These are phyloP conservation scores for Bubo blakistoni DNA, from an alignment of 2,113 vertebrate species.

Conservation along the genomic window DNA sequence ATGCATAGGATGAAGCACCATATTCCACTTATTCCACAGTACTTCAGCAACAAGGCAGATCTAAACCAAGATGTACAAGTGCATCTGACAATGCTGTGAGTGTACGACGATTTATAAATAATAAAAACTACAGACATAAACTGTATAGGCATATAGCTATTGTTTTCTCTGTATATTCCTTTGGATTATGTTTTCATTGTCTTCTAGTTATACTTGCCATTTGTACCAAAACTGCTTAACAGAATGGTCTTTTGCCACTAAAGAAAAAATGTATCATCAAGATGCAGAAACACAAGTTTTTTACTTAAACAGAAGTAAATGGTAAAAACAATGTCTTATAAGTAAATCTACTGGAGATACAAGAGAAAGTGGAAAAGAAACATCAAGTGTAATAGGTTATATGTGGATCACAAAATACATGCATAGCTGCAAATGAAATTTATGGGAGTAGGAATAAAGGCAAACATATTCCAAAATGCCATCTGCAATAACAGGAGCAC, in stretches of 20 bases:
- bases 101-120: not conserved
- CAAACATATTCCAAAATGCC: not conserved
- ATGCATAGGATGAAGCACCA: not conserved
- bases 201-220: not conserved
- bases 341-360: not conserved
- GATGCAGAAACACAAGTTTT: not conserved
- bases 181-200: not conserved
- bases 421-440: not conserved
- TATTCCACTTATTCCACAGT: not conserved
- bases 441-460: not conserved
- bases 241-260: not conserved
- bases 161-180: not conserved
- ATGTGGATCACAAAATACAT: fast-evolving
- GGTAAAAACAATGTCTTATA: not conserved
- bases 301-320: not conserved
- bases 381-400: not conserved
- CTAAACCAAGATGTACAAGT: not conserved
- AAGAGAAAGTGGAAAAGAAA: not conserved
- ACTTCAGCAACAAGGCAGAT: not conserved
- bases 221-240: not conserved
- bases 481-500: not conserved
- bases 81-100: not conserved
- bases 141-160: not conserved
- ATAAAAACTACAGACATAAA: not conserved
- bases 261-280: not conserved